A percentile compares a stretch with the other conserved stretches of the same genome.
Conservation (phyloP, 2,888 invertebrate species). For the Eupithecia subfuscata region DNA sequence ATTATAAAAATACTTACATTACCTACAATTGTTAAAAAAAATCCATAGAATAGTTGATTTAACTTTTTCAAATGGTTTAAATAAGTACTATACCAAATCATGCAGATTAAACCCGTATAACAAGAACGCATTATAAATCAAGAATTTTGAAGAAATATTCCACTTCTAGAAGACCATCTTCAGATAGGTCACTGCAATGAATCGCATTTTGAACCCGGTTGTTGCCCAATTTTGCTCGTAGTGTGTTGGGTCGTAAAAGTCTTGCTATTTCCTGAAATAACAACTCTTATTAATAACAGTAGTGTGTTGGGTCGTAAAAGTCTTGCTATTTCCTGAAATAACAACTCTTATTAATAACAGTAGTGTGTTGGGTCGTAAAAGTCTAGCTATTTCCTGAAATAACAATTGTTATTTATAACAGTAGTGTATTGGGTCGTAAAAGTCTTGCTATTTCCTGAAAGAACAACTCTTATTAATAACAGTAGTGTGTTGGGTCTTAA, state of each 20-base stretch:
- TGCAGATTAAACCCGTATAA: conserved; percentile 10
- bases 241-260: conserved; percentile 91
- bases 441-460: no score
- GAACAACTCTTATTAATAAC: no score
- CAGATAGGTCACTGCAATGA: conserved; percentile 96
- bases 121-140: conserved; percentile 60
- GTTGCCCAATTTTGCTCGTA: conserved; percentile 93
- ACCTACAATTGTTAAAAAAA: not conserved
- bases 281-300: not conserved
- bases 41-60: not conserved
- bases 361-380: no score
- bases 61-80: not conserved
- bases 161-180: conserved; percentile 93
- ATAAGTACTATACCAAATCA: not conserved
- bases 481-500: no score
- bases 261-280: conserved; percentile 91
- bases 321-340: no score
- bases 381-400: no score
- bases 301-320: no score
- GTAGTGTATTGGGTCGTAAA: no score
- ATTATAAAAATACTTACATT: not conserved
- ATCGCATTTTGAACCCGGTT: conserved; percentile 94
- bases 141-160: conserved; percentile 92
- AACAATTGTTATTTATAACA: no score
- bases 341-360: no score